Conservation (phyloP, 1,140 invertebrate genomes). For the Pseudomyrmex concolor region DNA sequence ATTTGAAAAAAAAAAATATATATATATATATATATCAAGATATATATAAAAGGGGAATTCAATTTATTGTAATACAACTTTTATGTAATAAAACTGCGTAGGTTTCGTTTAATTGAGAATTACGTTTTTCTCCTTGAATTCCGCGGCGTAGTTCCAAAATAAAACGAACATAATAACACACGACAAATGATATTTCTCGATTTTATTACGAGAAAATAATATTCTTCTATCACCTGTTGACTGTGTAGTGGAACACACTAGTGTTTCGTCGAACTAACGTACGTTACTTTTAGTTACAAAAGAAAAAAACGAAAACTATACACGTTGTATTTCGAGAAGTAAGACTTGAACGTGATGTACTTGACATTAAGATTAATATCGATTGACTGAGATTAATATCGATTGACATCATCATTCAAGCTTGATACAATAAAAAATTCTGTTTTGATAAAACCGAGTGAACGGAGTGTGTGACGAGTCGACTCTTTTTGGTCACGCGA, state of each 20-base stretch:
- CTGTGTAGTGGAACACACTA: neutral
- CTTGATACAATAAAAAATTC: conserved; percentile 30
- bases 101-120: neutral
- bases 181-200: conserved; percentile 21
- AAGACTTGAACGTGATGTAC: neutral
- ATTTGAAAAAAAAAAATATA: too few relatives aligned
- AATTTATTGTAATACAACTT: conserved; percentile 14
- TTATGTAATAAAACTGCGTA: neutral
- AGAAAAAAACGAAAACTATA: conserved; percentile 6
- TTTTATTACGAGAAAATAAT: conserved; percentile 28
- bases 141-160: neutral
- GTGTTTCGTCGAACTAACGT: conserved; percentile 17
- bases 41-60: neutral
- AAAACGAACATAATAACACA: neutral
- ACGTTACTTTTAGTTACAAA: neutral
- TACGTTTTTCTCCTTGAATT: conserved; percentile 21
- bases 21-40: too few relatives aligned
- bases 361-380: neutral
- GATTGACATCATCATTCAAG: conserved; percentile 3
- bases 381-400: conserved; percentile 10
- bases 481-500: conserved; percentile 19
- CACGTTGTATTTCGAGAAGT: neutral
- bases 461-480: neutral
- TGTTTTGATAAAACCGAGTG: conserved; percentile 36
- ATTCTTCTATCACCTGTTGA: conserved; percentile 42